Base-by-base conservation (phyloP, 2,888 invertebrate genomes). In the Opisthograptis luteolata region DNA sequence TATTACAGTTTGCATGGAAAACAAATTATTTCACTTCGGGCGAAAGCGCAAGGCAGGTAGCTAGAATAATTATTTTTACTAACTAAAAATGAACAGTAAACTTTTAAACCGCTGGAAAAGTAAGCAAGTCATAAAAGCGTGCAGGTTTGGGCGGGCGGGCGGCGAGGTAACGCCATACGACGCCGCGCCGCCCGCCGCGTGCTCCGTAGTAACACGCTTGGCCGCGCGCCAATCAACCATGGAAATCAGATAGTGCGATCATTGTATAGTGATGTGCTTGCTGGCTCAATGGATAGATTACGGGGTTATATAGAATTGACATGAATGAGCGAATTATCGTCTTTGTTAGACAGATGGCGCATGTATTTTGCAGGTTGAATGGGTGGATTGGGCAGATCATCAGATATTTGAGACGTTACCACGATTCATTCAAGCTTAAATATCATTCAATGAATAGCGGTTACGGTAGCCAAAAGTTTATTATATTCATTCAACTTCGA, bases 161-260 rank as follows among this genome's bases (percentile, higher is more conserved):
- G 51, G 12, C 15, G 8, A 12, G 20, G 28, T 20, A 30, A 40
- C 12, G 39, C 17, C n/a, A 35, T n/a, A n/a, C n/a, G 40, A 46
- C 31, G 22, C 30, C 39, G 22, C 20, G 20, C 20, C 20, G 20
- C 20, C 4, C 20, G 55, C 52, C 65, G 54, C 55, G 58, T 42
- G 55, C 50, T 36, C 60, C 81, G 72, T 76, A 68, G 79, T 70
- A 78, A 73, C 79, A 76, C 72, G 84, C 56, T 76, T 87, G 87
- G 88, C 76, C 50, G 59, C 43, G 25, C 39, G 87, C 87, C 88
- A 87, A 84, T 68, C 63, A 64, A 70, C 72, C 82, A 73, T 78
- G 71, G 64, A 74, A 76, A 76, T 72, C 66, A 66, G 72, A 71
- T 66, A 69, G 60, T 25, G 20, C 24, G 31, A 51, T 55, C 53